These are phyloP conservation scores for Iguana delicatissima DNA, from an alignment of 2,797 vertebrate species.

Conservation along the genomic window DNA sequence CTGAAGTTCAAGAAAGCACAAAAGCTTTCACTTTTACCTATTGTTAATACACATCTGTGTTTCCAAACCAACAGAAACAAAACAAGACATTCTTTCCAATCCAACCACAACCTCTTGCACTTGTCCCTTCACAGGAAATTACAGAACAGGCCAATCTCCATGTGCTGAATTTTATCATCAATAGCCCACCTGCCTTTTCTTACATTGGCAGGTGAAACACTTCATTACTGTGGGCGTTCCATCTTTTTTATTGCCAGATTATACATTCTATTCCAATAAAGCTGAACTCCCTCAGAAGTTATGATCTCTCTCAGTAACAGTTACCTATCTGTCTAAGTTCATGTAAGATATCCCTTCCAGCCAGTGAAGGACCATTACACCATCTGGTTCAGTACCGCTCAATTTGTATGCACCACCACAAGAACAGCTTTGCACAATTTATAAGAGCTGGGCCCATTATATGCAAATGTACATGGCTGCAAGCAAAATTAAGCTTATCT, in stretches of 20 bases:
- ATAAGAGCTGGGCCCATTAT: neutral
- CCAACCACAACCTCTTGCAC: neutral
- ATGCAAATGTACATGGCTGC: neutral
- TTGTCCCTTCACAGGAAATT: neutral
- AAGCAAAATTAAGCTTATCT: conserved; percentile 10
- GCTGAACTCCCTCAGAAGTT: neutral
- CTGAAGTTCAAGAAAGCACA: neutral
- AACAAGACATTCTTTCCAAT: too few species aligned
- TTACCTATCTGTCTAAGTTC: neutral
- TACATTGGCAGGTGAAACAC: neutral
- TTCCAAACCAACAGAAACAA: too few species aligned
- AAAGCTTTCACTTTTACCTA: too few species aligned
- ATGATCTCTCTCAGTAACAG: neutral
- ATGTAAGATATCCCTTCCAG: neutral
- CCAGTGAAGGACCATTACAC: neutral
- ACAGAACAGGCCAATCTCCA: neutral
- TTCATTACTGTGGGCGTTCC: neutral
- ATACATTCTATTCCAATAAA: neutral
- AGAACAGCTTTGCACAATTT: neutral
- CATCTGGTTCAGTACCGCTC: neutral
- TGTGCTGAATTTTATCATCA: neutral
- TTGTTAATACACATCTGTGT: too few species aligned
- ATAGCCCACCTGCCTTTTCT: neutral
- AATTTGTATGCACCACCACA: conserved; percentile 6
- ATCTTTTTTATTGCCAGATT: neutral